phyloP scores from a whole-genome alignment of 2,888 invertebrate species.

The Camptogramma bilineatum region DNA sequence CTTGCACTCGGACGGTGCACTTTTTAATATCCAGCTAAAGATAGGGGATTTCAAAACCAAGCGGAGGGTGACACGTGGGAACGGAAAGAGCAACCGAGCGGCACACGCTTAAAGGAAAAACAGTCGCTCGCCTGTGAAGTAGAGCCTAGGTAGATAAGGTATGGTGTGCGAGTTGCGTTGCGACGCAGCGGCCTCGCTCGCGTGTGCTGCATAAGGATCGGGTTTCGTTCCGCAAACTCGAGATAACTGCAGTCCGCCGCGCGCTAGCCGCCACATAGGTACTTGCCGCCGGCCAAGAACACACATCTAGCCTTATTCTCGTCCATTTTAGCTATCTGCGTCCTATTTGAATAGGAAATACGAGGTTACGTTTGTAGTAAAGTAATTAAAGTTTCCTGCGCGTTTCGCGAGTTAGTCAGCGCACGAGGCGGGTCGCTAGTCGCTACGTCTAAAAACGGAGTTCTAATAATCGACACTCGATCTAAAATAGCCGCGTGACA shows the following conservation, averaged over 20 bases:
- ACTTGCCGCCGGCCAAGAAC: constrained; percentile 71
- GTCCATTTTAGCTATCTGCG: constrained; percentile 65
- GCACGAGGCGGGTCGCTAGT: constrained; percentile 59
- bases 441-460: constrained; percentile 73
- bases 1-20: constrained; percentile 29
- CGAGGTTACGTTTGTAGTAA: constrained; percentile 67
- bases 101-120: constrained; percentile 47
- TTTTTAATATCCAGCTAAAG: constrained; percentile 31
- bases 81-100: constrained; percentile 50
- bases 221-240: constrained; percentile 82
- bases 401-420: constrained; percentile 66
- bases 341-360: constrained; percentile 73
- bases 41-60: constrained; percentile 27
- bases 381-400: constrained; percentile 68
- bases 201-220: constrained; percentile 74
- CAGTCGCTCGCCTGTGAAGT: constrained; percentile 36
- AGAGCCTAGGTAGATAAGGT: constrained; percentile 40
- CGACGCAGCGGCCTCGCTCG: constrained; percentile 72
- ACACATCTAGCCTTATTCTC: constrained; percentile 68
- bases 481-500: constrained; percentile 83
- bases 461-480: constrained; percentile 83
- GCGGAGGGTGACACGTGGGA: constrained; percentile 51
- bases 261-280: constrained; percentile 57
- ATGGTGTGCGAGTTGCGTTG: no score
- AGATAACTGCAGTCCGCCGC: constrained; percentile 71